These are phyloP conservation scores for Pammene fasciana DNA, from an alignment of 2,888 invertebrate genomes.

Conservation along the genomic window DNA sequence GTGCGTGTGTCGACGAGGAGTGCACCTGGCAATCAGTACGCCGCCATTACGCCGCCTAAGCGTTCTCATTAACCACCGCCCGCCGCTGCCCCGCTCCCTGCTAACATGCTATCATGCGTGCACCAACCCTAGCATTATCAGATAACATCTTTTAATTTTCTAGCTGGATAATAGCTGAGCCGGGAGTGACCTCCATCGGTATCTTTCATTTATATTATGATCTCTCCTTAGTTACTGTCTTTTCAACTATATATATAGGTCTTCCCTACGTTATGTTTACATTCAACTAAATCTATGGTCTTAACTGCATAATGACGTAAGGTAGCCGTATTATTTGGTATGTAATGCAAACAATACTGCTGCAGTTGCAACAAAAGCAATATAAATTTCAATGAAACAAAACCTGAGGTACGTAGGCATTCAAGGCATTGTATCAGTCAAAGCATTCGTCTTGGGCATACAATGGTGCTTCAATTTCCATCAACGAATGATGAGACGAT, in stretches of 20 bases:
- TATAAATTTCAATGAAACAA: slow-evolving; percentile 37
- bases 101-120: slow-evolving; percentile 50
- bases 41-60: slow-evolving; percentile 68
- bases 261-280: neutral
- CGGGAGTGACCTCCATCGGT: slow-evolving; percentile 18
- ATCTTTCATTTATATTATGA: slow-evolving; percentile 26
- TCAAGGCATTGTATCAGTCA: slow-evolving; percentile 51
- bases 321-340: slow-evolving; percentile 21
- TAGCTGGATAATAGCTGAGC: slow-evolving; percentile 34
- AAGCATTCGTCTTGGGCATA: slow-evolving; percentile 53
- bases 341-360: slow-evolving; percentile 35
- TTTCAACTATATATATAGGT: neutral
- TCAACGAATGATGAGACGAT: slow-evolving; percentile 53
- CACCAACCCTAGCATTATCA: slow-evolving; percentile 54
- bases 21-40: slow-evolving; percentile 64
- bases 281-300: neutral
- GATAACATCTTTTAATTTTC: slow-evolving; percentile 64
- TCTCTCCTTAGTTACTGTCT: neutral
- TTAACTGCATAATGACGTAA: slow-evolving; percentile 21
- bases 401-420: slow-evolving; percentile 43
- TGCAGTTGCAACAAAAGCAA: slow-evolving; percentile 28
- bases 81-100: slow-evolving; percentile 54
- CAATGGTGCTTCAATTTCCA: slow-evolving; percentile 63
- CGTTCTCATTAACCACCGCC: slow-evolving; percentile 68
- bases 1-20: slow-evolving; percentile 57